phyloP scores from a whole-genome alignment of 2,888 invertebrate species.

The Diploptera punctata region DNA sequence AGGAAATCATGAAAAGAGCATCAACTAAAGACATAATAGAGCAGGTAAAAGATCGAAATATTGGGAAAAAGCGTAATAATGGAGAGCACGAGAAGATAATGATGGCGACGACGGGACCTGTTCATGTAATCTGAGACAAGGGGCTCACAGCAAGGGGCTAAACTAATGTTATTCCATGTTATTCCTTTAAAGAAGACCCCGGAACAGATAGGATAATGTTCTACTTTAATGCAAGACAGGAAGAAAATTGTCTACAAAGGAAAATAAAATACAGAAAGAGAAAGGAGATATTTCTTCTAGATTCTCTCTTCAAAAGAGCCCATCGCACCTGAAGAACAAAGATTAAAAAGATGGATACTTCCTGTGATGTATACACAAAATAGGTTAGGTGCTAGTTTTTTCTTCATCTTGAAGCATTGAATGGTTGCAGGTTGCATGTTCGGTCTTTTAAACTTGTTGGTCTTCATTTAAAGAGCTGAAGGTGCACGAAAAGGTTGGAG shows the following conservation, averaged over 20 bases:
- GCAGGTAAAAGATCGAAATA: slow-evolving; percentile 18
- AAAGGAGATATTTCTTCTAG: slow-evolving; percentile 9
- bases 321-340: slow-evolving; percentile 37
- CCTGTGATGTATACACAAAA: slow-evolving; percentile 14
- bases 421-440: slow-evolving; percentile 34
- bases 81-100: slow-evolving; percentile 25
- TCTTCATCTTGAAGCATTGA: neutral
- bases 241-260: slow-evolving; percentile 36
- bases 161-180: slow-evolving; percentile 38
- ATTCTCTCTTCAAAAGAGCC: slow-evolving; percentile 1
- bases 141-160: slow-evolving; percentile 34
- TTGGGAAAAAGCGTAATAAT: slow-evolving; percentile 18
- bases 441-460: slow-evolving; percentile 28
- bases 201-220: slow-evolving; percentile 32
- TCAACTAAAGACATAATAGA: slow-evolving; percentile 26
- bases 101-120: slow-evolving; percentile 27
- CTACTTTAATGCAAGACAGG: slow-evolving; percentile 27
- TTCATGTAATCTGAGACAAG: slow-evolving; percentile 26
- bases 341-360: slow-evolving; percentile 28
- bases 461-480: slow-evolving; percentile 18
- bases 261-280: neutral
- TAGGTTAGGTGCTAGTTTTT: slow-evolving; percentile 25
- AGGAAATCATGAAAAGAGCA: slow-evolving; percentile 32
- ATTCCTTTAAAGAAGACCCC: slow-evolving; percentile 24
- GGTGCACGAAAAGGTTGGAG: neutral